Conservation (phyloP, 2,113 vertebrate genomes). For the Burhinus bistriatus region DNA sequence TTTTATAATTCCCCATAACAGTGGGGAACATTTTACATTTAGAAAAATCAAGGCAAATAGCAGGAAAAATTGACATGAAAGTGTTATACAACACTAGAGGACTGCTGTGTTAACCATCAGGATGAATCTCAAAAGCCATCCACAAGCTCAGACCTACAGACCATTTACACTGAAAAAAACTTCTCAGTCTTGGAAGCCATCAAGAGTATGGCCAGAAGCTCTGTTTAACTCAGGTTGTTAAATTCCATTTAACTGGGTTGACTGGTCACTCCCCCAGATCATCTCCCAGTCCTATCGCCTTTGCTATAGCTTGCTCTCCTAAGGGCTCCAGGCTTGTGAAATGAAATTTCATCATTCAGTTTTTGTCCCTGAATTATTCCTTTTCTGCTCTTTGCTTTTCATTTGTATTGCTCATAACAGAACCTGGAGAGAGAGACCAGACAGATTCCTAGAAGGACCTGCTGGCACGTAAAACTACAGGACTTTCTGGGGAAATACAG, state of each 20-base stretch:
- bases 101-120: background rate
- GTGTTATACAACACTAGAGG: background rate
- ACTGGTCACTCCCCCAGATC: background rate
- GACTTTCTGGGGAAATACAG: background rate
- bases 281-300: fast-evolving
- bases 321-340: background rate
- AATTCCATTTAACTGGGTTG: background rate
- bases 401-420: background rate
- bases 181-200: background rate
- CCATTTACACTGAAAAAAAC: background rate
- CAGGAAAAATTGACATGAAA: background rate
- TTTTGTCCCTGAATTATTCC: background rate
- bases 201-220: background rate
- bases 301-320: background rate
- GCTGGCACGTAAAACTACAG: background rate
- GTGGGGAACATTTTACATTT: background rate
- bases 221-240: background rate
- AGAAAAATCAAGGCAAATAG: background rate
- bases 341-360: background rate
- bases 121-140: background rate
- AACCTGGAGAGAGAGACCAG: background rate
- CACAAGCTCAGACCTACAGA: background rate
- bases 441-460: background rate
- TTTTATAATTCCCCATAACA: background rate
- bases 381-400: background rate